phyloP scores from a whole-genome alignment of 1,140 invertebrate genomes.

The Lepidotrigona ventralis region DNA sequence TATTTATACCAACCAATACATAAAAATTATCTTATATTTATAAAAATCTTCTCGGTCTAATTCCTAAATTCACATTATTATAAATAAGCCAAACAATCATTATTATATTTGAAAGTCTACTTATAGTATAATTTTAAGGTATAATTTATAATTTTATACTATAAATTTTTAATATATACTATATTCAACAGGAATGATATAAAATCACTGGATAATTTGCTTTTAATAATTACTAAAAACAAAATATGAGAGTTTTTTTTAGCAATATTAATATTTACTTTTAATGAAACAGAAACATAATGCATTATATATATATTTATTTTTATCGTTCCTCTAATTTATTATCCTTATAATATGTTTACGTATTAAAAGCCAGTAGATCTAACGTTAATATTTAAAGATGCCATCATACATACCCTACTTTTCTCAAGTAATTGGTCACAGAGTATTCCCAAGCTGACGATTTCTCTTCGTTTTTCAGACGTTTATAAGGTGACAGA shows the following conservation, averaged over 20 bases:
- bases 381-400: neutral
- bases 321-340: neutral
- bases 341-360: neutral
- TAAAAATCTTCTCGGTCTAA: neutral
- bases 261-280: neutral
- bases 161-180: no score
- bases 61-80: neutral
- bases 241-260: no score
- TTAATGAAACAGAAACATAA: no score
- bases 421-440: constrained; percentile 4
- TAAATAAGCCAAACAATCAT: neutral
- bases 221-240: neutral
- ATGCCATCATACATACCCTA: no score
- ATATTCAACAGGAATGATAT: constrained; percentile 1
- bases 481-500: constrained; percentile 52
- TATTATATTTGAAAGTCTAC: neutral
- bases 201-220: neutral
- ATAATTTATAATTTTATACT: no score
- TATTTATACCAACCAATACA: no score
- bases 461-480: constrained; percentile 55
- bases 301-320: neutral
- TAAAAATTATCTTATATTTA: neutral
- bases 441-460: constrained; percentile 9
- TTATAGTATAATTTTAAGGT: neutral
- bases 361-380: neutral